Base-by-base conservation (phyloP, 1,140 invertebrate genomes). In the Homarus americanus region DNA sequence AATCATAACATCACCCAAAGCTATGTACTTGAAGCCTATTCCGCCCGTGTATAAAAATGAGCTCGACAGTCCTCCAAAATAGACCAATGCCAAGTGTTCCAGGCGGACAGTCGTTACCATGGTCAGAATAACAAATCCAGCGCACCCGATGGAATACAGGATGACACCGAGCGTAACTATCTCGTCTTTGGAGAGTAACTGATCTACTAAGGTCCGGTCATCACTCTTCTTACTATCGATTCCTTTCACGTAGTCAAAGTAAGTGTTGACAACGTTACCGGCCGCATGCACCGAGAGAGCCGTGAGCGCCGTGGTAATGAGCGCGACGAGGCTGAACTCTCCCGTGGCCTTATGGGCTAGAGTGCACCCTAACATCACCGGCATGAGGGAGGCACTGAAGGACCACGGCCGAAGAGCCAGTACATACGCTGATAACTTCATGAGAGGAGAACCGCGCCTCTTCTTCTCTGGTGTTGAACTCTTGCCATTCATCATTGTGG, bases 251-350 rank as follows among this genome's bases (percentile, higher is more conserved):
- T 97, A 99, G 95, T 99, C 98, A 94, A 97, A 99, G 94, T 99
- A 99, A 0, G 98, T 99, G 94, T 99, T 99, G 0, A 99, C 98
- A n/a, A 99, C 96, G 94, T 99, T 99, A 58, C 98, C 98, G 84
- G 98, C 98, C 78, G 97, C 98, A 94, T 99, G 98, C 2, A 99
- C 98, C 24, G 97, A 98, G 79, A 98, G 95, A 10, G 98, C 96
- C 1, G 97, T 98, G 73, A 97, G 96, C 36, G 97, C 94, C 0
- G 98, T 98, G 4, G 97, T 97, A 66, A 97, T 93, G 15, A 93
- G 83, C 32, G 76, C 86, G 40, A 92, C 72, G 94, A 97, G 95
- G 93, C 96, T 97, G 93, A 98, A 98, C 75, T 96, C 95, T 66
- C 95, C 96, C 1, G 96, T 93, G 93, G 91, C 91, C 93, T 98